Percentiles rank a stretch among this genome's conserved stretches.
These are phyloP conservation scores for Cebidichthys violaceus DNA, from an alignment of 2,113 vertebrate species.

Conservation along the genomic window DNA sequence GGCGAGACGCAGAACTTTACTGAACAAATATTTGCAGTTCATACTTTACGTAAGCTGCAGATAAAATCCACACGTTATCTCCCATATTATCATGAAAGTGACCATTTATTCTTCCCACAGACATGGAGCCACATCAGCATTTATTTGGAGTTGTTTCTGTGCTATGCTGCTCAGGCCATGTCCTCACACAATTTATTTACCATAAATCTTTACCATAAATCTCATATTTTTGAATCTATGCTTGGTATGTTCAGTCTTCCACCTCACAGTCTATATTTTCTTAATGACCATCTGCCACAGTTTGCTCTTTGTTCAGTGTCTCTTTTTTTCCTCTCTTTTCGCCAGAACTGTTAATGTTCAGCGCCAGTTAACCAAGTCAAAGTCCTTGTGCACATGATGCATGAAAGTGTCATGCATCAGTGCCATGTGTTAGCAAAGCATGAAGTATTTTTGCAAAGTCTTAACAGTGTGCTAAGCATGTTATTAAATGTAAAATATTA, in stretches of 20 bases:
- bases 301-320: constrained; percentile 1
- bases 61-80: background rate
- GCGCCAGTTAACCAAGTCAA: constrained; percentile 5
- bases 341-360: background rate
- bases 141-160: background rate
- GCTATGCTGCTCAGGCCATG: too few species aligned
- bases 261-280: background rate
- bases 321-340: background rate
- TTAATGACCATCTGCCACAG: background rate
- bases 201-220: background rate
- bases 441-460: background rate
- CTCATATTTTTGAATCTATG: too few species aligned
- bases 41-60: background rate
- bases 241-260: background rate
- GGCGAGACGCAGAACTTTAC: constrained; percentile 2
- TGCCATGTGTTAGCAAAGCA: background rate
- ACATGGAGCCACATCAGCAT: constrained; percentile 1
- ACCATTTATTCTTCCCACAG: background rate
- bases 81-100: background rate
- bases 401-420: background rate
- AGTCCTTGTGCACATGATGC: background rate
- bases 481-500: background rate
- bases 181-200: background rate
- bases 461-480: background rate
- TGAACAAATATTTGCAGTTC: constrained; percentile 5